phyloP scores from a whole-genome alignment of 2,113 vertebrate species.

The Silurus asotus region DNA sequence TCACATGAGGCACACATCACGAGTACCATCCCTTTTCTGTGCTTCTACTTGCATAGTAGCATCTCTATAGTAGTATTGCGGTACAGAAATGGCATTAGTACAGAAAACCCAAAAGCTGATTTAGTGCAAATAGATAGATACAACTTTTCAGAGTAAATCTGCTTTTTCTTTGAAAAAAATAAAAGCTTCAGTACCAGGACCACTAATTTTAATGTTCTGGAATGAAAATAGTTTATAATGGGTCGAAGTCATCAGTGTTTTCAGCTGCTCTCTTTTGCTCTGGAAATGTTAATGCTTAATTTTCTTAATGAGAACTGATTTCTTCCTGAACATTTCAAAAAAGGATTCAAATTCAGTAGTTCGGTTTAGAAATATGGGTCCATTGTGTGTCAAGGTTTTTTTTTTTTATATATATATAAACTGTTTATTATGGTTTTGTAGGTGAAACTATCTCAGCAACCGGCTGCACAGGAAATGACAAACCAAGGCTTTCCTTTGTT shows the following conservation, averaged over 20 bases:
- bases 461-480: conserved; percentile 33
- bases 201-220: background rate
- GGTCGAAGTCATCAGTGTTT: background rate
- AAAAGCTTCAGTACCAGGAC: background rate
- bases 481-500: background rate
- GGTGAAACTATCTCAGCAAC: background rate
- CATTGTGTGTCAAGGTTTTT: no score
- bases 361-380: no score
- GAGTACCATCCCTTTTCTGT: background rate
- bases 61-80: background rate
- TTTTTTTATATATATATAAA: no score
- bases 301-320: background rate
- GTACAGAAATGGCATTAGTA: background rate
- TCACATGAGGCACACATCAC: background rate
- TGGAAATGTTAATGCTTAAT: background rate
- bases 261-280: background rate
- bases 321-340: background rate
- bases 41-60: background rate
- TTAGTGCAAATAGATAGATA: background rate
- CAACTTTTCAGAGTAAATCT: no score
- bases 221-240: background rate
- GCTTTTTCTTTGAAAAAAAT: no score
- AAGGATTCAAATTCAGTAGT: no score
- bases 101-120: background rate
- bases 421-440: background rate